Base-by-base conservation (phyloP, 2,888 invertebrate species). In the Lysandra coridon region DNA sequence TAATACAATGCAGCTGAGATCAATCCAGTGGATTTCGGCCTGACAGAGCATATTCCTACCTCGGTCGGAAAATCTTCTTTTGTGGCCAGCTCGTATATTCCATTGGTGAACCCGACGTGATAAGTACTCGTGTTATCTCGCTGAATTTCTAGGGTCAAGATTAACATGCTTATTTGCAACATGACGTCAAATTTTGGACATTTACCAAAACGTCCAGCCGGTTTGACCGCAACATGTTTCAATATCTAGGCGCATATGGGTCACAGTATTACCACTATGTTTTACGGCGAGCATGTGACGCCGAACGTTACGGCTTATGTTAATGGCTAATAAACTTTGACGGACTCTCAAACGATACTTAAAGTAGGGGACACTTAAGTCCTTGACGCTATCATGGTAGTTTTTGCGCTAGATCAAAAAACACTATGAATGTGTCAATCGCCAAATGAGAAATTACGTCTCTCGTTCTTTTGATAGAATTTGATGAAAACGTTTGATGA, bases 221-320 rank as follows among this genome's bases (percentile, higher is more conserved):
- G 69, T 14, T 33, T 33, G 17, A 37, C 69, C 33, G 69, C 69
- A 37, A 4, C 69, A 69, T 30, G 37, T 37, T 69, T 69, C 69
- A 69, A 69, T 69, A 69, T 69, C 69, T 69, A 69, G 33, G 14
- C 69, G 17, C 69, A 69, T 69, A 14, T 69, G 69, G 69, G 69
- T 69, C 69, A 69, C 33, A 5, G 69, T 69, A 69, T 17, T 37
- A 69, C 30, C 30, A 64, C 33, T 37, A 37, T 69, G 69, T 33
- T 69, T 69, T 69, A 69, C 69, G 69, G 69, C 69, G 33, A 4
- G 33, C 69, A 69, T 37, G 33, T 69, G 69, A 69, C 69, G 69
- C 69, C 69, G 5, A 3, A 17, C 69, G 33, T 69, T 33, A 69
- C 69, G 33, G 69, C 69, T 69, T 14, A 37, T 69, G 69, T 69